Evolutionary conservation across 1,140 invertebrate genomes (phyloP).

Genomic region (Hyphantria cunea): DNA sequence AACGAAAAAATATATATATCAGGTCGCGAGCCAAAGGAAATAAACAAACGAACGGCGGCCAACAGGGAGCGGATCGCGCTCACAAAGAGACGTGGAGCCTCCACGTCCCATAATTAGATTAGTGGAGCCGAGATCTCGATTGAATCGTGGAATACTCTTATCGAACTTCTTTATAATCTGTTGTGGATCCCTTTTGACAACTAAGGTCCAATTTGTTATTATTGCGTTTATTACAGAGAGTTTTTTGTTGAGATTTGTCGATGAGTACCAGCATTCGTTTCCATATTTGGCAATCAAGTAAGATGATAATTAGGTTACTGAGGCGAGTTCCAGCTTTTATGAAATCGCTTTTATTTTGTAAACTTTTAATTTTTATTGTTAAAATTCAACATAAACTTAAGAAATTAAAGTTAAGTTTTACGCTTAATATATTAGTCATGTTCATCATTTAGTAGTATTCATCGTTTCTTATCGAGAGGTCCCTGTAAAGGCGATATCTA

Average conservation of each 20-base stretch:
- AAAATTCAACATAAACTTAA: too few species aligned
- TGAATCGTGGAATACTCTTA: conserved; percentile 28
- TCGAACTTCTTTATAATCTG: conserved; percentile 42
- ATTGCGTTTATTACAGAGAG: conserved; percentile 16
- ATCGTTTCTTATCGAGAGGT: too few species aligned
- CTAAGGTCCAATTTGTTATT: conserved; percentile 32
- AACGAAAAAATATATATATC: conserved; percentile 64
- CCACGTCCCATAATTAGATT: conserved; percentile 73
- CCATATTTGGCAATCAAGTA: conserved; percentile 11
- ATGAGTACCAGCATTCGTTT: conserved; percentile 13
- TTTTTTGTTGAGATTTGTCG: conserved; percentile 14
- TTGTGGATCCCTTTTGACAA: conserved; percentile 39
- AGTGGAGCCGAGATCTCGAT: conserved; percentile 39
- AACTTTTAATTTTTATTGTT: background rate
- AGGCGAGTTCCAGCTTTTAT: background rate
- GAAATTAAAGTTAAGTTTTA: too few species aligned
- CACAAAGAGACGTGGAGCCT: conserved; percentile 57
- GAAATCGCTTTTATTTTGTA: background rate
- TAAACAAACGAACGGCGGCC: conserved; percentile 58
- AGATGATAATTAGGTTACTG: background rate
- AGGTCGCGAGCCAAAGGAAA: conserved; percentile 49
- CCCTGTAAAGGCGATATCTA: too few species aligned
- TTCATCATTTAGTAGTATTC: too few species aligned
- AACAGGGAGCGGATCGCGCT: conserved; percentile 47
- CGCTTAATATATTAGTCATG: too few species aligned